A percentile compares a stretch with the other conserved stretches of the same genome.
phyloP scores from a whole-genome alignment of 2,888 invertebrate genomes.

The Macropis europaea region DNA sequence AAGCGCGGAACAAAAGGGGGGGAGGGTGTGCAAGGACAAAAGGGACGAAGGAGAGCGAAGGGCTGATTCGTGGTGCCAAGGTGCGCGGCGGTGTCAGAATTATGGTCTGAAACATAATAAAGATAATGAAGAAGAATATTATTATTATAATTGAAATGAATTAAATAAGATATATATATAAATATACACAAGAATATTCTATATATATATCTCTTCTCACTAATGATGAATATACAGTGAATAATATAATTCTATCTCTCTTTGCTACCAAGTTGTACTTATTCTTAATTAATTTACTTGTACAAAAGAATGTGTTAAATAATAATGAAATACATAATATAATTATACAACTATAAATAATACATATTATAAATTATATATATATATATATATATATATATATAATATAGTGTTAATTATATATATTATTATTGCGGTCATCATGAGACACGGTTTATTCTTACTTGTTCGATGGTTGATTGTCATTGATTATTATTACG shows the following conservation, averaged over 20 bases:
- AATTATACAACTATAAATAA: constrained; percentile 75
- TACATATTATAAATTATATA: constrained; percentile 56
- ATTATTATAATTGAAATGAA: constrained; percentile 68
- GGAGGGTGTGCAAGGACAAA: constrained; percentile 4
- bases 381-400: constrained; percentile 56
- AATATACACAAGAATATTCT: constrained; percentile 7
- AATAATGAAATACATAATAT: constrained; percentile 77
- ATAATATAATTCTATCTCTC: constrained; percentile 79
- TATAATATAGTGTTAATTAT: constrained; percentile 71
- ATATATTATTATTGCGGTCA: constrained; percentile 64
- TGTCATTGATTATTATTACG: constrained; percentile 60
- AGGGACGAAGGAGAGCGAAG: constrained; percentile 19
- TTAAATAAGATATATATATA: constrained; percentile 56
- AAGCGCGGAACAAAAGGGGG: constrained; percentile 21
- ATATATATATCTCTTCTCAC: constrained; percentile 72
- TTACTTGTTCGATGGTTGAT: constrained; percentile 61
- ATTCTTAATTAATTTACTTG: constrained; percentile 80
- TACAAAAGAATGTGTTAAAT: constrained; percentile 80
- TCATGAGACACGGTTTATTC: constrained; percentile 60
- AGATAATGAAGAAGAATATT: constrained; percentile 71
- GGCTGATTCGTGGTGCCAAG: constrained; percentile 48
- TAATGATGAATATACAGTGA: constrained; percentile 75
- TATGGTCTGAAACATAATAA: constrained; percentile 76
- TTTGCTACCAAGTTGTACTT: constrained; percentile 81
- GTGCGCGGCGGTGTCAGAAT: constrained; percentile 59